Evolutionary conservation across 2,797 vertebrate genomes (phyloP).

Genomic region (Sebastes nivosus): DNA sequence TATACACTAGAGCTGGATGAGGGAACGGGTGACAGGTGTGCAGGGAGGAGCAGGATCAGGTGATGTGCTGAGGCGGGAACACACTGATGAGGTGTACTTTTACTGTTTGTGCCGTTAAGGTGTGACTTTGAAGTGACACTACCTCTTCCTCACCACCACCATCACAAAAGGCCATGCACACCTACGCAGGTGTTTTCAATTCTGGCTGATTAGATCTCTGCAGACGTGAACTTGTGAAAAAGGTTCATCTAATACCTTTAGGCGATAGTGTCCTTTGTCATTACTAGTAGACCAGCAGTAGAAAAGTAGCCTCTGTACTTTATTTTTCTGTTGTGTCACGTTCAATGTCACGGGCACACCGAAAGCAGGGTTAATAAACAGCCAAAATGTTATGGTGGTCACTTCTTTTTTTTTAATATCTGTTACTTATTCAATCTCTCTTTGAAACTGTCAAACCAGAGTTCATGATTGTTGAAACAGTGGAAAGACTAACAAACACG

Average conservation of each 20-base stretch:
- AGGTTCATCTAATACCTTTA: neutral
- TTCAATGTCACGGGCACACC: neutral
- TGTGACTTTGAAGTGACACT: neutral
- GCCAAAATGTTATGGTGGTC: neutral
- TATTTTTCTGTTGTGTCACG: neutral
- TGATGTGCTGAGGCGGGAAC: neutral
- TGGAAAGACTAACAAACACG: neutral
- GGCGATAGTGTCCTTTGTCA: too few species aligned
- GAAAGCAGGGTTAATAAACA: neutral
- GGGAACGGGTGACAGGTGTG: neutral
- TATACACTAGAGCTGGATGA: neutral
- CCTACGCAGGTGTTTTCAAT: neutral
- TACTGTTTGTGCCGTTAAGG: neutral
- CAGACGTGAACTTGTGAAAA: neutral
- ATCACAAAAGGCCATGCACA: neutral
- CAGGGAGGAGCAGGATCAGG: constrained; percentile 14
- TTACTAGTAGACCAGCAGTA: neutral
- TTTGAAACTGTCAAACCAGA: neutral
- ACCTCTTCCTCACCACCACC: neutral
- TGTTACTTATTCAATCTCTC: neutral
- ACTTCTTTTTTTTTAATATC: neutral
- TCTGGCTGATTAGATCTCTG: neutral
- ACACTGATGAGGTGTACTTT: neutral
- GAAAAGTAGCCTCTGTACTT: neutral
- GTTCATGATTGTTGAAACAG: neutral